Base-by-base conservation (phyloP, 2,888 invertebrate genomes). In the Troides aeacus region DNA sequence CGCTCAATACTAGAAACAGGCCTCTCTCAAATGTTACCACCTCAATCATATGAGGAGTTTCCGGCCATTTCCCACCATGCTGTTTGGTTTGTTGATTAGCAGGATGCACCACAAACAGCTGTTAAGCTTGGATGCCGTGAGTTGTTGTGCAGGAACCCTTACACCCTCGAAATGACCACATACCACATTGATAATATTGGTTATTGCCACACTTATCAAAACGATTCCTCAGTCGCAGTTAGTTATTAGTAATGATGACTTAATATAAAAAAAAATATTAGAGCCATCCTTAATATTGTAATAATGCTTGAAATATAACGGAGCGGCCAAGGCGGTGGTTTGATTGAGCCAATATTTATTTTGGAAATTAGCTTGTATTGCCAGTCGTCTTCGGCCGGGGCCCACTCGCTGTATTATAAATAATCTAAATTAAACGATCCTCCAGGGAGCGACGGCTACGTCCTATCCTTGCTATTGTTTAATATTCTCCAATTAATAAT, bases 271-370 rank as follows among this genome's bases (percentile, higher is more conserved):
- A 30, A 24, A 59, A 12, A 42, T n/a, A 2, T n/a, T 57, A 59
- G 62, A 59, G 60, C 56, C 59, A 58, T 53, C 24, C 62, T 57
- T 64, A 70, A 70, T 71, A 73, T 64, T 67, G 72, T 66, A 74
- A 72, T 64, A 72, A 71, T 68, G 69, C 69, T 66, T 53, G 50
- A 63, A 71, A 64, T 71, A 69, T 69, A 72, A 74, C 72, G 73
- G 72, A 73, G 75, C 73, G 71, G 71, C 76, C 74, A 72, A 72
- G 73, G 73, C 73, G 67, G 70, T 70, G 75, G 77, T 82, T 80
- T 84, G 89, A 89, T 90, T 89, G 88, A 84, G 82, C 86, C 76
- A 93, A 93, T 93, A 92, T 93, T 93, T 92, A 92, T 92, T 89
- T 88, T 90, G 84, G 83, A 92, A 92, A 92, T 92, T 92, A 92